A percentile compares a stretch with the other conserved stretches of the same genome.
Conservation (phyloP, 30 jellyfish, hydroid and myxozoan genomes). For the Mastigias papua region DNA sequence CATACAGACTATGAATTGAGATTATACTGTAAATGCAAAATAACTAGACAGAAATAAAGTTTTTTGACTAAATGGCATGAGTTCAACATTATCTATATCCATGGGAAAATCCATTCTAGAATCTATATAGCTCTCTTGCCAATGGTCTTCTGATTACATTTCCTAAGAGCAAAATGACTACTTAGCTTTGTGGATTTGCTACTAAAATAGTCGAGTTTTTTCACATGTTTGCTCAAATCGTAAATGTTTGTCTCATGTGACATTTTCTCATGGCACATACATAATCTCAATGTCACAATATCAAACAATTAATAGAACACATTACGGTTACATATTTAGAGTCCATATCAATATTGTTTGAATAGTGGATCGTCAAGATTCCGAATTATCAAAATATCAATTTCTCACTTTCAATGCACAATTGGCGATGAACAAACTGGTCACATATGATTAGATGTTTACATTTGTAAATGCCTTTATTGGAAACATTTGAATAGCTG, state of each 20-base stretch:
- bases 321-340: slow-evolving; percentile 26
- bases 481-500: not conserved
- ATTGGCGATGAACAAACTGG: slow-evolving; percentile 9
- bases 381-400: slow-evolving; percentile 30
- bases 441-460: not conserved
- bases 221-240: slow-evolving; percentile 10
- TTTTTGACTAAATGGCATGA: no score
- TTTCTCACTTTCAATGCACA: slow-evolving; percentile 8
- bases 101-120: no score
- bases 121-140: not conserved
- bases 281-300: slow-evolving; percentile 32
- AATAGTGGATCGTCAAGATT: slow-evolving; percentile 44
- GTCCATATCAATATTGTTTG: slow-evolving; percentile 55
- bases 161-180: no score
- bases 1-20: no score
- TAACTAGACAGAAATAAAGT: no score
- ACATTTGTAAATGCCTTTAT: not conserved
- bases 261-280: slow-evolving; percentile 66
- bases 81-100: no score
- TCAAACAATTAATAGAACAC: slow-evolving; percentile 13
- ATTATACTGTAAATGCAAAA: no score
- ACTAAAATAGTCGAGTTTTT: not conserved
- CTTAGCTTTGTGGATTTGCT: not conserved
- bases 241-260: slow-evolving; percentile 48
- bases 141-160: not conserved